Evolutionary conservation across 2,888 invertebrate genomes (phyloP), one percentile per base, ranked within the genome.

Genomic region (Drepana falcataria): DNA sequence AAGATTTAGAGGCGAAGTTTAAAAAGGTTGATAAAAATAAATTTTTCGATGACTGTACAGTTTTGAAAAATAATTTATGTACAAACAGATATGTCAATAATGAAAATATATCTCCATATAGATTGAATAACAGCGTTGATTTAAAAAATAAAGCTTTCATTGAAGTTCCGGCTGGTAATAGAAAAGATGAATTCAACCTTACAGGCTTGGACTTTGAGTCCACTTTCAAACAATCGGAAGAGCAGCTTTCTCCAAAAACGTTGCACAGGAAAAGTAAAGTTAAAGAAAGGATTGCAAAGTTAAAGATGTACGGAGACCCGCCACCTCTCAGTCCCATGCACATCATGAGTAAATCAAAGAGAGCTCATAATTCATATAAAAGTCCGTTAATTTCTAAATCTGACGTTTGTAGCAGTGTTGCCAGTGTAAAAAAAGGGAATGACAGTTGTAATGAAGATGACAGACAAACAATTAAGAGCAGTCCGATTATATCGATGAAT

Each of bases 221-320:
- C 0, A 83, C 84, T 54, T 90, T 91, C 53, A 81, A 75, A 75
- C 80, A 83, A 58, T 66, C 63, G 7, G 79, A 85, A 5, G 71
- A 78, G 0, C 75, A 81, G 61, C 40, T 85, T 6, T 78, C 85
- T 0, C 81, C 85, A 1, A 77, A 77, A 60, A 60, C 65, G 0
- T 60, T 85, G 49, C 55, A 73, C 41, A 75, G 85, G 48, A 89
- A 85, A 61, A 79, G 71, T 37, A 77, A 75, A 55, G 73, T 86
- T 0, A 76, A 81, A 7, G 84, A 85, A 55, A 91, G 87, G 65
- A 85, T 93, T 4, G 87, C 91, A 1, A 92, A 79, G 71, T 71
- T 93, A 53, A 85, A 85, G 75, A 81, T 80, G 68, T 93, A 93
- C 49, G 93, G 92, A 0, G 90, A 92, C 68, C 91, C 93, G 0